Percentiles rank a stretch among this genome's conserved stretches.
Evolutionary conservation across 2,797 vertebrate species (phyloP).

Genomic region (Platalea minor): DNA sequence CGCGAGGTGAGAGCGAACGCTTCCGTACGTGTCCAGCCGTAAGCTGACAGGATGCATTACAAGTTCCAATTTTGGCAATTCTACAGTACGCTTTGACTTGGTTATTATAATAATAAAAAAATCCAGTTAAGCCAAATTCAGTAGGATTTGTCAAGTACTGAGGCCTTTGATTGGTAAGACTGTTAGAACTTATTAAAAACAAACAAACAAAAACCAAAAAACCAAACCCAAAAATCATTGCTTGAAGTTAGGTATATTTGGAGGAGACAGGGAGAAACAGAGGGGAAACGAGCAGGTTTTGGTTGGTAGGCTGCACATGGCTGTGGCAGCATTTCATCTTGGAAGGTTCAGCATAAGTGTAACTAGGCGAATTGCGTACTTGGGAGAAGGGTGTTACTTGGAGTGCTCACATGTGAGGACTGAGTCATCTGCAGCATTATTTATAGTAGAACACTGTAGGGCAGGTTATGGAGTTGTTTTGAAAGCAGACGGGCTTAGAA

Average conservation of each 20-base stretch:
- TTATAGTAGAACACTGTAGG: not conserved
- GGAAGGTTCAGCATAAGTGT: not conserved
- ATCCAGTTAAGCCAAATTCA: not conserved
- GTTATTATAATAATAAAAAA: not conserved
- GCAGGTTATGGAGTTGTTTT: not conserved
- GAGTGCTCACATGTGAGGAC: fast-evolving
- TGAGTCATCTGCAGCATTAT: not conserved
- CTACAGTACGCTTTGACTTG: not conserved
- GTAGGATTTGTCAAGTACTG: not conserved
- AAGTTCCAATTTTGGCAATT: not conserved
- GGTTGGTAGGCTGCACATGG: fast-evolving
- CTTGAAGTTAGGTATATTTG: not conserved
- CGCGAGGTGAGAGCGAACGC: fast-evolving
- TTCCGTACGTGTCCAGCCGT: fast-evolving
- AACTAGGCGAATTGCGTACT: not conserved
- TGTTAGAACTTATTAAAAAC: not conserved
- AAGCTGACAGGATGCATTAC: fast-evolving
- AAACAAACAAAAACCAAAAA: too few relatives aligned
- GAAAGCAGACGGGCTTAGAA: not conserved
- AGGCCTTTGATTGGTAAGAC: not conserved
- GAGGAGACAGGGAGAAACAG: not conserved
- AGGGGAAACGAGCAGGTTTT: not conserved
- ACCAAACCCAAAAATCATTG: fast-evolving
- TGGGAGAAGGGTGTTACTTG: not conserved
- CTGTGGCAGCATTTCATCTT: not conserved